phyloP scores from a whole-genome alignment of 2,888 invertebrate species.

The Drepanosiphum platanoidis region DNA sequence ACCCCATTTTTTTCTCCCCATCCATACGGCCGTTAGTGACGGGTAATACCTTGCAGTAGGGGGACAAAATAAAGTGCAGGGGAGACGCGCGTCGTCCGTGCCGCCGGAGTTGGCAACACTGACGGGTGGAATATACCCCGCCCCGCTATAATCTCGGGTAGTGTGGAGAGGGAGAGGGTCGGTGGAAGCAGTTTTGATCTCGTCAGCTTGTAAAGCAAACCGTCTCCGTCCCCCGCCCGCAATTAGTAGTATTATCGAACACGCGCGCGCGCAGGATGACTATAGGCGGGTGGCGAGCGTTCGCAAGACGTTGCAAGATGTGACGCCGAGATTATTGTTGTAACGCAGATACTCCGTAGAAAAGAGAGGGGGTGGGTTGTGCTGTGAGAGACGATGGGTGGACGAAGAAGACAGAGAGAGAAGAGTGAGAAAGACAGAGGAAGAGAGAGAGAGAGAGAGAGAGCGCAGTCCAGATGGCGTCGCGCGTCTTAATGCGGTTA shows the following conservation, averaged over 20 bases:
- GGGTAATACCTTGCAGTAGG: too few relatives aligned
- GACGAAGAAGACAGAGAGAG: not conserved
- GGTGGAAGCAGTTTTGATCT: constrained; percentile 50
- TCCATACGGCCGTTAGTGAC: too few relatives aligned
- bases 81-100: not conserved
- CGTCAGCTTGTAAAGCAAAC: constrained; percentile 61
- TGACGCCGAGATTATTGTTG: constrained; percentile 59
- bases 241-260: constrained; percentile 62
- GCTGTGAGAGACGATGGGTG: not conserved
- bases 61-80: too few relatives aligned
- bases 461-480: constrained; percentile 61
- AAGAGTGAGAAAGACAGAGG: not conserved
- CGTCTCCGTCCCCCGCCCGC: constrained; percentile 30
- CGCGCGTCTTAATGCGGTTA: constrained; percentile 62
- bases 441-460: not conserved
- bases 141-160: not conserved
- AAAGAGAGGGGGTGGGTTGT: not conserved
- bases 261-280: constrained; percentile 12
- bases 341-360: constrained; percentile 30
- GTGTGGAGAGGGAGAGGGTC: too few relatives aligned
- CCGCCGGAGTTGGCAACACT: constrained; percentile 46
- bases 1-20: too few relatives aligned
- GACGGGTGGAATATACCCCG: constrained; percentile 45
- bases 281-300: not conserved
- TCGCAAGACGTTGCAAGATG: constrained; percentile 60